A percentile compares a stretch with the other conserved stretches of the same genome.
Conservation (phyloP, 2,888 invertebrate genomes). For the Sesia apiformis region DNA sequence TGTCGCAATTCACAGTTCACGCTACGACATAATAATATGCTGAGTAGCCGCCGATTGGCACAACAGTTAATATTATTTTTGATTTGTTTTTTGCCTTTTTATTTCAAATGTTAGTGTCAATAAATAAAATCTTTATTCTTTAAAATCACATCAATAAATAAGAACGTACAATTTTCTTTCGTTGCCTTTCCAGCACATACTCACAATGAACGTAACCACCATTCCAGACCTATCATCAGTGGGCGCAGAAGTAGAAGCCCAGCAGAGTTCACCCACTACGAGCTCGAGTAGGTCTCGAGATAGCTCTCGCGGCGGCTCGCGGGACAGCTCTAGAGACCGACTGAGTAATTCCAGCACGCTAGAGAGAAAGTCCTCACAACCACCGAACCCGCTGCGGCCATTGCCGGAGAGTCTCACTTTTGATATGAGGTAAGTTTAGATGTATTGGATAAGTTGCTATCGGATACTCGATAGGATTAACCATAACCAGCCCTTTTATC, state of each 20-base stretch:
- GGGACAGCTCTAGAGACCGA: constrained; percentile 64
- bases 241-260: constrained; percentile 78
- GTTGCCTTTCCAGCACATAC: no score
- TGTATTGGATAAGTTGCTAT: not conserved
- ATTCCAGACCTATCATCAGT: constrained; percentile 83
- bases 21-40: no score
- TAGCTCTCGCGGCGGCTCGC: constrained; percentile 61
- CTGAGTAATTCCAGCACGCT: constrained; percentile 62
- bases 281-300: constrained; percentile 48
- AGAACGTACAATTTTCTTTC: no score
- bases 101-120: no score
- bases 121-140: no score
- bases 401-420: constrained; percentile 89
- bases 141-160: no score
- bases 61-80: no score
- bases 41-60: no score
- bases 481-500: no score
- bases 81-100: no score
- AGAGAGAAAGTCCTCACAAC: constrained; percentile 51
- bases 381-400: constrained; percentile 75
- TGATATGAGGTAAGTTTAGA: constrained; percentile 82
- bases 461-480: no score
- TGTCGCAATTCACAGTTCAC: no score
- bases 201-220: not conserved
- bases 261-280: constrained; percentile 43